Evolutionary conservation across 1,140 invertebrate genomes (phyloP).

Genomic region (Marisa cornuarietis): DNA sequence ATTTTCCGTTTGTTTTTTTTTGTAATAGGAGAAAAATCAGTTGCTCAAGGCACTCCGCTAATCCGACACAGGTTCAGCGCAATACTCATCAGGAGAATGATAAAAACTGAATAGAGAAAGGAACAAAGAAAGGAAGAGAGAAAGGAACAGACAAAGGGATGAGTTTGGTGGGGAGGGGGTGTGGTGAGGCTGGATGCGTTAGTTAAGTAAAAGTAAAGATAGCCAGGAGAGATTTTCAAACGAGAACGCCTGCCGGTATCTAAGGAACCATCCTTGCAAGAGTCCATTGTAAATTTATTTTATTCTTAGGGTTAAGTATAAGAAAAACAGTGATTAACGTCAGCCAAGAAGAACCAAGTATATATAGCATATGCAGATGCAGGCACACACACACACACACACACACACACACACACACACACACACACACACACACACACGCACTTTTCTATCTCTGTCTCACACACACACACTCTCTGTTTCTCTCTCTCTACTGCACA

Average conservation of each 20-base stretch:
- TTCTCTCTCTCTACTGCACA: neutral
- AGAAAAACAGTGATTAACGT: neutral
- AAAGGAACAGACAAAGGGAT: neutral
- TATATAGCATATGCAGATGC: neutral
- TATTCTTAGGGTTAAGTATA: neutral
- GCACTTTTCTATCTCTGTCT: neutral
- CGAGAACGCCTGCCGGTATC: no score
- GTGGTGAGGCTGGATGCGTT: neutral
- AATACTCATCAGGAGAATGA: neutral
- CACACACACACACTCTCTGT: neutral
- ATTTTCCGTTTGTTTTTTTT: no score
- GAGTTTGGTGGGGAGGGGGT: neutral
- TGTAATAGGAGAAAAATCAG: no score
- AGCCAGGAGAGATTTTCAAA: neutral
- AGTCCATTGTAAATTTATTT: no score
- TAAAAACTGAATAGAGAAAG: slow-evolving; percentile 1
- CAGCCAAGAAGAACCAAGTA: neutral
- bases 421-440: neutral
- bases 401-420: slow-evolving; percentile 1
- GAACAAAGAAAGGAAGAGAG: neutral
- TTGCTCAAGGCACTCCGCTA: no score
- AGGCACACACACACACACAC: slow-evolving; percentile 5
- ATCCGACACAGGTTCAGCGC: no score
- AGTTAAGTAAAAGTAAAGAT: neutral
- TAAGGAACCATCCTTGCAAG: no score